phyloP scores from a whole-genome alignment of 2,888 invertebrate genomes.

The Lydus trimaculatus region DNA sequence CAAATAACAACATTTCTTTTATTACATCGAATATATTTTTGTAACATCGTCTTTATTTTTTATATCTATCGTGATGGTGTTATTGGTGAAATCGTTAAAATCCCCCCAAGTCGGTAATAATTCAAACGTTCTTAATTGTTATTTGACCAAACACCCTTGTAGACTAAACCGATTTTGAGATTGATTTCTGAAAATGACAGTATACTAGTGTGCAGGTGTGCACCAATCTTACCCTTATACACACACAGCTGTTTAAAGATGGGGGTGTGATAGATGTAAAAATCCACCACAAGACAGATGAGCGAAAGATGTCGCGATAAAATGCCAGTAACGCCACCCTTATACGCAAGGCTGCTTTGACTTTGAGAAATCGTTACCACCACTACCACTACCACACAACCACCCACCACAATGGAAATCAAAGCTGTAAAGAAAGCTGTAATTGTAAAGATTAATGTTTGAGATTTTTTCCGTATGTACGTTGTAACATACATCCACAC shows the following conservation, averaged over 20 bases:
- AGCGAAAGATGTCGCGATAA: conserved; percentile 53
- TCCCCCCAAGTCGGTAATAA: conserved; percentile 1
- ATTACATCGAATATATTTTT: background rate
- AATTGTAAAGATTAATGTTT: conserved; percentile 8
- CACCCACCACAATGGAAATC: background rate
- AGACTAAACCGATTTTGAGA: background rate
- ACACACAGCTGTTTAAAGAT: background rate
- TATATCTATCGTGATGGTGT: background rate
- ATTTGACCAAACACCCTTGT: background rate
- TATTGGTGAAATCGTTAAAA: background rate
- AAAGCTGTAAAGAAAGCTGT: background rate
- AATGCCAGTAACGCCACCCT: conserved; percentile 4
- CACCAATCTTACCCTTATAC: background rate
- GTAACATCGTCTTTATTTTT: background rate
- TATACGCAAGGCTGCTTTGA: conserved; percentile 1
- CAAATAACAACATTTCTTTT: background rate
- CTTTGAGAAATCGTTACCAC: conserved; percentile 9
- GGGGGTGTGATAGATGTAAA: conserved; percentile 38
- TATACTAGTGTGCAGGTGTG: background rate
- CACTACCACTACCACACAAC: background rate
- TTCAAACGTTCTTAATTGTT: conserved; percentile 8
- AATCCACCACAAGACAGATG: conserved; percentile 48
- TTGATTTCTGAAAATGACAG: conserved; percentile 6
- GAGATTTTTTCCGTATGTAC: background rate
- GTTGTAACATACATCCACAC: background rate